phyloP scores from a whole-genome alignment of 2,888 invertebrate species.

The Lycophotia porphyrea region DNA sequence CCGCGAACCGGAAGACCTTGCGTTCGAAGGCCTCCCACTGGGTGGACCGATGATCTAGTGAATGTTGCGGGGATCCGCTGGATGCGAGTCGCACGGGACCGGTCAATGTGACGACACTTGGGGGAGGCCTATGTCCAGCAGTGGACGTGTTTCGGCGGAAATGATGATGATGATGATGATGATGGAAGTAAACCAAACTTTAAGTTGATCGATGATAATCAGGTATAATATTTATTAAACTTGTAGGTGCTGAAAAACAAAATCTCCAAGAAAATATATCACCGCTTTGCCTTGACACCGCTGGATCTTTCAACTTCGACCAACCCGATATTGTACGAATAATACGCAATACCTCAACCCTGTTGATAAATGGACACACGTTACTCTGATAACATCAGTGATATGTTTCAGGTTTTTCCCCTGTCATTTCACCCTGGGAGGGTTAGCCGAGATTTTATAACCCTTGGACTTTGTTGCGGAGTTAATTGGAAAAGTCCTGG shows the following conservation, averaged over 20 bases:
- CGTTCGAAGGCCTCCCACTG: too few species aligned
- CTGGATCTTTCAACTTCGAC: conserved; percentile 44
- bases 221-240: not conserved
- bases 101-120: too few species aligned
- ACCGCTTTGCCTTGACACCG: conserved; percentile 3
- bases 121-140: too few species aligned
- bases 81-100: too few species aligned
- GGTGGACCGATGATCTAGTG: too few species aligned
- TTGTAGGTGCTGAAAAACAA: not conserved
- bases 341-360: conserved; percentile 77
- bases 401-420: conserved; percentile 72
- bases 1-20: too few species aligned
- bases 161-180: too few species aligned
- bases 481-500: conserved; percentile 46
- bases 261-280: not conserved
- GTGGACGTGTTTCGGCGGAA: too few species aligned
- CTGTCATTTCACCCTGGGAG: conserved; percentile 63
- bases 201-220: not conserved
- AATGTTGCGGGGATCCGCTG: too few species aligned
- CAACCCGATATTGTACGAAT: conserved; percentile 74
- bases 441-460: conserved; percentile 42
- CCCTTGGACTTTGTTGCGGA: conserved; percentile 20
- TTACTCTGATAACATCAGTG: conserved; percentile 77
- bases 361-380: conserved; percentile 78
- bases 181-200: not conserved